These are phyloP conservation scores for Calidris pugnax DNA, from an alignment of 2,113 vertebrate species.

Conservation along the genomic window DNA sequence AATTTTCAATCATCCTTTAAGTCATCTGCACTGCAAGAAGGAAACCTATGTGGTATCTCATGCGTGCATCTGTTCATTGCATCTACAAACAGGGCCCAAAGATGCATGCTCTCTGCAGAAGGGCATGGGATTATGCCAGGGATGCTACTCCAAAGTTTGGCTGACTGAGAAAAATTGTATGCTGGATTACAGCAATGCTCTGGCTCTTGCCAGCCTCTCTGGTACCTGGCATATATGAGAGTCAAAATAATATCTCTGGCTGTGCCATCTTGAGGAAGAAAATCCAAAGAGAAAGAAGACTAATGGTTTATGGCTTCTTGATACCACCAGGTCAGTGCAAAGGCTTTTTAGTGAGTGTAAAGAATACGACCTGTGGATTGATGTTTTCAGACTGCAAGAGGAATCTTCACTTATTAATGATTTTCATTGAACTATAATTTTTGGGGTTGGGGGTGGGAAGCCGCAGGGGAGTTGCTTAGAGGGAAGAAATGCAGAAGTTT, in stretches of 20 bases:
- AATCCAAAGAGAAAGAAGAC: background rate
- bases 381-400: constrained; percentile 1
- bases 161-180: background rate
- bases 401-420: background rate
- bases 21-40: background rate
- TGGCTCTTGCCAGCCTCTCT: fast-evolving
- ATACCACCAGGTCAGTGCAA: background rate
- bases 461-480: background rate
- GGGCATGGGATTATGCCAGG: background rate
- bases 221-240: background rate
- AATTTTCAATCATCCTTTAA: background rate
- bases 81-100: background rate
- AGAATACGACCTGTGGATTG: background rate
- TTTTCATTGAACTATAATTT: background rate
- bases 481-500: background rate
- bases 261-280: background rate
- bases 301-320: background rate
- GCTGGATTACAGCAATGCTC: background rate
- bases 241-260: background rate
- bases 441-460: background rate
- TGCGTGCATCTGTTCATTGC: background rate
- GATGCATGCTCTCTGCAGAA: background rate
- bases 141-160: background rate
- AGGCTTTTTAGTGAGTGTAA: background rate
- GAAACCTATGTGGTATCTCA: background rate